A percentile compares a stretch with the other conserved stretches of the same genome.
These are phyloP conservation scores for Buceros bicornis DNA, from an alignment of 2,797 vertebrate species.

Conservation along the genomic window DNA sequence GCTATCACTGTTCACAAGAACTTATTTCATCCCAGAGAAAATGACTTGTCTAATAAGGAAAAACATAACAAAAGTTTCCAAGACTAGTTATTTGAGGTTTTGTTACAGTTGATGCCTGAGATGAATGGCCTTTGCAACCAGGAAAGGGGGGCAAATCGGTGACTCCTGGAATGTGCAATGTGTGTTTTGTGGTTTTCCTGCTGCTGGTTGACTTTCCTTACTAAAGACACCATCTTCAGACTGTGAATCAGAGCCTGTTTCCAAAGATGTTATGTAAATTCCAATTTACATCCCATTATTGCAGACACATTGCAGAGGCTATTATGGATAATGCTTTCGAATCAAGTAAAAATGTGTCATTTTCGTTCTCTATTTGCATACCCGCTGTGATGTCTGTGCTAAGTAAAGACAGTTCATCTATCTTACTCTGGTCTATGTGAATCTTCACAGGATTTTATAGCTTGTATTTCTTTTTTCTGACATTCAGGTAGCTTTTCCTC, in stretches of 20 bases:
- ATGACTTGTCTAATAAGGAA: background rate
- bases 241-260: background rate
- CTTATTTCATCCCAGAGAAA: background rate
- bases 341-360: slow-evolving; percentile 60
- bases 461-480: slow-evolving; percentile 21
- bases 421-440: slow-evolving; percentile 2
- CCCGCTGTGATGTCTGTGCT: slow-evolving; percentile 45
- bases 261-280: slow-evolving; percentile 55
- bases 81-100: background rate
- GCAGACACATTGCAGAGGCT: slow-evolving; percentile 62
- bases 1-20: background rate
- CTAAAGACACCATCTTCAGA: background rate
- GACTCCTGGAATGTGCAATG: background rate
- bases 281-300: slow-evolving; percentile 53
- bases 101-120: background rate
- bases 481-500: slow-evolving; percentile 21
- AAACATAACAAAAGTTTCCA: background rate
- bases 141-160: background rate
- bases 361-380: slow-evolving; percentile 67
- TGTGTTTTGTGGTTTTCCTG: background rate
- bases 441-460: slow-evolving; percentile 42
- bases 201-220: background rate
- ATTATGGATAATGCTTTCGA: slow-evolving; percentile 63
- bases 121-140: background rate
- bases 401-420: slow-evolving; percentile 53